phyloP scores from a whole-genome alignment of 1,140 invertebrate genomes.

The Chelonus insularis region DNA sequence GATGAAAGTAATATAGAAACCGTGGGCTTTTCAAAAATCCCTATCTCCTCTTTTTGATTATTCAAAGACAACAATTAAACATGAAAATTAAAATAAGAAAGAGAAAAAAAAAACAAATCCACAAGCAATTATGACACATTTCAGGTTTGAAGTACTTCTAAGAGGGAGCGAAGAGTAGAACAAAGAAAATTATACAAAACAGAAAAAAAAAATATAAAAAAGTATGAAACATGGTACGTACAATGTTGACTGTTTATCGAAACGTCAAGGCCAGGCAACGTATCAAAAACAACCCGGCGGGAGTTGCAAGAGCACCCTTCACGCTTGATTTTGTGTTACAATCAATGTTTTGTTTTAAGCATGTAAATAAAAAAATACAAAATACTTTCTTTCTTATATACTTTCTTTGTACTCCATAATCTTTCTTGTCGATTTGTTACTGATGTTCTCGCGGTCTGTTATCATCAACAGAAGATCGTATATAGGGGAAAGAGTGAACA shows the following conservation, averaged over 20 bases:
- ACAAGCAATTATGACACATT: no score
- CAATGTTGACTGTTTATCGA: constrained; percentile 31
- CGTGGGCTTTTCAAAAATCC: no score
- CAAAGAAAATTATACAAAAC: not conserved
- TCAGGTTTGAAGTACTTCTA: no score
- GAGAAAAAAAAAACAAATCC: no score
- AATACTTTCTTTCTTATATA: no score
- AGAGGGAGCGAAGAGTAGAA: no score
- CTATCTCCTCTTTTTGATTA: no score
- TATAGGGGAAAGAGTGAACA: constrained; percentile 1
- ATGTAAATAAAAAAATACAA: not conserved
- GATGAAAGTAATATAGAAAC: no score
- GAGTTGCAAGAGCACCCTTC: constrained; percentile 19
- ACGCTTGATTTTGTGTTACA: constrained; percentile 28
- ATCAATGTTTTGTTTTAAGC: constrained; percentile 1
- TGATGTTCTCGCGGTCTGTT: not conserved
- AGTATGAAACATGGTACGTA: not conserved
- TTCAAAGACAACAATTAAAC: no score
- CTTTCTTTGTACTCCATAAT: not conserved
- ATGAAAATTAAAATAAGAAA: no score
- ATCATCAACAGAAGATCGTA: not conserved
- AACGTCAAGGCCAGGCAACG: constrained; percentile 44
- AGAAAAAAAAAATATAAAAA: not conserved
- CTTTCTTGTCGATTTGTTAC: not conserved
- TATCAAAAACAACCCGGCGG: constrained; percentile 42